Conservation (phyloP, 1,140 invertebrate genomes). For the Drosophila ercepeae region DNA sequence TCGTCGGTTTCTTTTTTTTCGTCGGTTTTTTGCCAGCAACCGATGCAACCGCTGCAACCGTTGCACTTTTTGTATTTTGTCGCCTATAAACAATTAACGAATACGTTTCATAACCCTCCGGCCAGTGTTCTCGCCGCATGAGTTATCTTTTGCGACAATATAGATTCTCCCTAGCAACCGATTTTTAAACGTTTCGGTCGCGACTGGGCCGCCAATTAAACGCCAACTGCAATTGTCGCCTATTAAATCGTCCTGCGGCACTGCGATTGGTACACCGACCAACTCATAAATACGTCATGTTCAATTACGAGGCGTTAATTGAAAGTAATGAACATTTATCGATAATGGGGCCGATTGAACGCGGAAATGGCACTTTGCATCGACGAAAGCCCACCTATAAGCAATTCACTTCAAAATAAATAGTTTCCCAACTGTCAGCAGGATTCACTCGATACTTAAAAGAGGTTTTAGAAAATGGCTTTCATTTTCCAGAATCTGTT, state of each 20-base stretch:
- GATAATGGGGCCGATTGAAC: constrained; percentile 29
- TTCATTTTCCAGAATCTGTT: too few relatives aligned
- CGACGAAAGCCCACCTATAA: constrained; percentile 23
- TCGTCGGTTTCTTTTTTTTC: constrained; percentile 35
- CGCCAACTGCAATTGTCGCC: constrained; percentile 24
- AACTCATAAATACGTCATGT: constrained; percentile 81
- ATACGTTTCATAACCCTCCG: background rate
- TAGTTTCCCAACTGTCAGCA: constrained; percentile 29
- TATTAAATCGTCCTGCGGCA: constrained; percentile 12
- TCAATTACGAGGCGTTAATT: constrained; percentile 72
- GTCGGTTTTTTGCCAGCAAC: background rate
- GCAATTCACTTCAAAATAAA: constrained; percentile 37
- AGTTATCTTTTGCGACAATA: constrained; percentile 3
- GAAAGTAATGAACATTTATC: constrained; percentile 70
- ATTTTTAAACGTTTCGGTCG: background rate
- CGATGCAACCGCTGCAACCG: background rate
- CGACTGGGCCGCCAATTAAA: constrained; percentile 20
- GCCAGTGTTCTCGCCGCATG: constrained; percentile 1
- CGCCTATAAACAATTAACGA: constrained; percentile 45
- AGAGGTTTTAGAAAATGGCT: too few relatives aligned
- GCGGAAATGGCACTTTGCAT: constrained; percentile 36
- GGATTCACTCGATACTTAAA: too few relatives aligned
- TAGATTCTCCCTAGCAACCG: background rate
- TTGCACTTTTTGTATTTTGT: constrained; percentile 13
- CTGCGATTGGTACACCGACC: constrained; percentile 30